Percentiles rank a stretch among this genome's conserved stretches.
Evolutionary conservation across 92 coral and sea anemone species (phyloP).

Genomic region (Porites rus): DNA sequence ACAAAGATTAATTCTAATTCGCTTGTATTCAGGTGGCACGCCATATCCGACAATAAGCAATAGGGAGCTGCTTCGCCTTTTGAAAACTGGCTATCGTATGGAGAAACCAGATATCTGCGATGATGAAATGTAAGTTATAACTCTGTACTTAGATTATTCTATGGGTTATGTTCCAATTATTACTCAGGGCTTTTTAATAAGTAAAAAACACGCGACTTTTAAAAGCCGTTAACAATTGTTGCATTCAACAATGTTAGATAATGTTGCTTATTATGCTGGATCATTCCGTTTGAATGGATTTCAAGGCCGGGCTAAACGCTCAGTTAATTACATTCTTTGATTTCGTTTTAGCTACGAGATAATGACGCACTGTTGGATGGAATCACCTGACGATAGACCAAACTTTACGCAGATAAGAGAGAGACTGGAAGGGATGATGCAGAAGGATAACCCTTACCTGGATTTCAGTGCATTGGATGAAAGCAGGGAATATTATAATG

Average conservation of each 20-base stretch:
- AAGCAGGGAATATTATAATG: slow-evolving; percentile 76
- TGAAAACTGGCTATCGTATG: slow-evolving; percentile 79
- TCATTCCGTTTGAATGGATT: not conserved
- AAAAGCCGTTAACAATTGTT: no score
- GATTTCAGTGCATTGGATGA: slow-evolving; percentile 80
- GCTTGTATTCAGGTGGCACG: slow-evolving; percentile 67
- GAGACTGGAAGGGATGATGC: slow-evolving; percentile 75
- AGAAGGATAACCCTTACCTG: slow-evolving; percentile 79
- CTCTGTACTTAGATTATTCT: not conserved
- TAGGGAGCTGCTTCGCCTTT: slow-evolving; percentile 67
- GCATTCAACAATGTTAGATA: not conserved
- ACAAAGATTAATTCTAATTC: not conserved
- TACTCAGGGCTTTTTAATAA: no score
- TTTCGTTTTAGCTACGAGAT: slow-evolving; percentile 60
- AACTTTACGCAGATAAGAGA: slow-evolving; percentile 63
- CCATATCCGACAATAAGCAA: slow-evolving; percentile 83
- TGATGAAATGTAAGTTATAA: slow-evolving; percentile 75
- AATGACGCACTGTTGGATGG: slow-evolving; percentile 81
- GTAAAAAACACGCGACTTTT: no score
- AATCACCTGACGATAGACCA: slow-evolving; percentile 75
- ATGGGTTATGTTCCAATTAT: not conserved
- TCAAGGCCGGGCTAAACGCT: not conserved
- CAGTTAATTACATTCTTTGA: not conserved
- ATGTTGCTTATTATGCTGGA: not conserved
- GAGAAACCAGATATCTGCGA: slow-evolving; percentile 87